These are phyloP conservation scores for Augiades crinisus DNA, from an alignment of 2,888 invertebrate genomes.

Conservation along the genomic window DNA sequence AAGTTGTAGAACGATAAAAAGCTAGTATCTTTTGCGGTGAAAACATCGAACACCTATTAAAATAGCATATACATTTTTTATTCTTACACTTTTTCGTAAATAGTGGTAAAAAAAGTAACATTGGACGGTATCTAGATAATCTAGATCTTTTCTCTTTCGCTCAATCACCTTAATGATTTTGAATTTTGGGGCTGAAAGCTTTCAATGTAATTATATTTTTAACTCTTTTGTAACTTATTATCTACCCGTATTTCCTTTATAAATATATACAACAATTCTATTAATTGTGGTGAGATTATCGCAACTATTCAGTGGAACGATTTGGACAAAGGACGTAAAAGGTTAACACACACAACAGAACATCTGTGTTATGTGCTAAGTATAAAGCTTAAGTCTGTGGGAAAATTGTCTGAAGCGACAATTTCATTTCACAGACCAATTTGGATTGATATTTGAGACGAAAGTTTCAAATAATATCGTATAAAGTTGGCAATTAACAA, in stretches of 20 bases:
- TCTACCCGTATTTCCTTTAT: slow-evolving; percentile 17
- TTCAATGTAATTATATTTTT: neutral
- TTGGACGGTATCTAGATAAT: neutral
- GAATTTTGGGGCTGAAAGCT: neutral
- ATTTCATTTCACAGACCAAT: neutral
- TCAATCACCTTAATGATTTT: neutral
- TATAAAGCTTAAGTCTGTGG: neutral
- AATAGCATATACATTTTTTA: slow-evolving; percentile 29
- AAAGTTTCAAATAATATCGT: neutral
- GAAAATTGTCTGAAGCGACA: neutral
- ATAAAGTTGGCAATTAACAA: neutral
- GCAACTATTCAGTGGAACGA: neutral
- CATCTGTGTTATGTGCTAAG: too few relatives aligned
- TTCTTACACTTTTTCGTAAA: slow-evolving; percentile 17
- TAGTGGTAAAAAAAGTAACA: slow-evolving; percentile 7
- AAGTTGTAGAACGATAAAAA: too few relatives aligned
- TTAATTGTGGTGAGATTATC: slow-evolving; percentile 27
- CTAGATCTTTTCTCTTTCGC: neutral
- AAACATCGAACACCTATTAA: slow-evolving; percentile 36
- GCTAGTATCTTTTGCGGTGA: too few relatives aligned
- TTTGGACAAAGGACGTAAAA: neutral
- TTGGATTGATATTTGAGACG: neutral
- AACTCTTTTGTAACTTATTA: slow-evolving; percentile 5
- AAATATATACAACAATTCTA: neutral
- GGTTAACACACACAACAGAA: too few relatives aligned